A percentile compares a stretch with the other conserved stretches of the same genome.
phyloP scores from a whole-genome alignment of 2,888 invertebrate species.

The Morpho achilles region DNA sequence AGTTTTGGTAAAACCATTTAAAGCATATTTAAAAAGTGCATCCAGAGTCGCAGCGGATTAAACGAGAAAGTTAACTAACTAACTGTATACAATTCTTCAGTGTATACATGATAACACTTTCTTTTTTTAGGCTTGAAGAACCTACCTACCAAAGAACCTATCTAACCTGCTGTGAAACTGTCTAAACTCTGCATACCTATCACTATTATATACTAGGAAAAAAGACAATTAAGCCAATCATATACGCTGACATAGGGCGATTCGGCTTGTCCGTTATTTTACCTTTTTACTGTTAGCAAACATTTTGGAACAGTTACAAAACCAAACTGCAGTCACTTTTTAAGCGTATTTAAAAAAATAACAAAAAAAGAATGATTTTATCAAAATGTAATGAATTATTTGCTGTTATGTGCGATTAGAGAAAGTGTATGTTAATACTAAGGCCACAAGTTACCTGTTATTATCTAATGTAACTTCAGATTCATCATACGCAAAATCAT shows the following conservation, averaged over 20 bases:
- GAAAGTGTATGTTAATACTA: no score
- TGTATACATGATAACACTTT: conserved; percentile 78
- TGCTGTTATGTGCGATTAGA: no score
- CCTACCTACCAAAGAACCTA: conserved; percentile 62
- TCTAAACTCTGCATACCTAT: conserved; percentile 71
- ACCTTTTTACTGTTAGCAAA: conserved; percentile 73
- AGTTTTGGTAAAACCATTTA: conserved; percentile 68
- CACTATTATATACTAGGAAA: conserved; percentile 45
- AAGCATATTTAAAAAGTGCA: conserved; percentile 66
- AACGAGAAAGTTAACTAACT: conserved; percentile 75
- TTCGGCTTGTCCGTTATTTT: conserved; percentile 95
- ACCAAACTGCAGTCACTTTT: conserved; percentile 71
- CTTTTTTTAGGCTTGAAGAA: conserved; percentile 72
- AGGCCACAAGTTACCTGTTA: conserved; percentile 13
- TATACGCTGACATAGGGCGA: conserved; percentile 94
- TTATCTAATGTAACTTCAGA: conserved; percentile 19
- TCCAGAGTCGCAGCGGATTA: conserved; percentile 77
- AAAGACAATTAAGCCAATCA: conserved; percentile 92
- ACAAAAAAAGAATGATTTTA: no score
- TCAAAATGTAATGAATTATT: no score
- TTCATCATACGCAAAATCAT: conserved; percentile 24
- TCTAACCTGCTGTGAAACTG: conserved; percentile 71
- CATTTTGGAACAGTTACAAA: conserved; percentile 77
- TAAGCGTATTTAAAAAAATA: no score
- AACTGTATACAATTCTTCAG: conserved; percentile 76